phyloP scores from a whole-genome alignment of 2,888 invertebrate genomes.

The Clepsis dumicolana region DNA sequence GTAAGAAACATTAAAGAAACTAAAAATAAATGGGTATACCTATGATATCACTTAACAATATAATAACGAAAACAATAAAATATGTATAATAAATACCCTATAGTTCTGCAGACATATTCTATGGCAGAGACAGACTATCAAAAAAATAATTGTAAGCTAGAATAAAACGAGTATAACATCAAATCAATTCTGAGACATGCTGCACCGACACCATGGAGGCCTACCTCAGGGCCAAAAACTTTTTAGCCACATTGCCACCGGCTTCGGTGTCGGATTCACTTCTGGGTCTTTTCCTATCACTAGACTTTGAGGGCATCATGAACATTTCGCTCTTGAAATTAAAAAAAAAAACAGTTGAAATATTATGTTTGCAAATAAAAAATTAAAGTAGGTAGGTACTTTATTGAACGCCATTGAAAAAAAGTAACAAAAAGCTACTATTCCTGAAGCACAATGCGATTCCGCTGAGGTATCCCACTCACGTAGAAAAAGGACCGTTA shows the following conservation, averaged over 20 bases:
- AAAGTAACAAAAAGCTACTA: background rate
- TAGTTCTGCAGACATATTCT: background rate
- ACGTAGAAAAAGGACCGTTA: background rate
- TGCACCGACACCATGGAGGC: constrained; percentile 45
- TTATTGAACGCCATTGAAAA: background rate
- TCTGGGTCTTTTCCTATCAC: constrained; percentile 67
- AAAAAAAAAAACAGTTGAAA: constrained; percentile 4
- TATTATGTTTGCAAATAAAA: background rate
- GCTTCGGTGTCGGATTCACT: constrained; percentile 66
- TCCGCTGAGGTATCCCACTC: background rate
- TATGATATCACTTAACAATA: background rate
- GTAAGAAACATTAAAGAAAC: no score
- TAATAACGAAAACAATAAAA: background rate
- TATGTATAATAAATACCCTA: background rate
- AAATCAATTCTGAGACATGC: constrained; percentile 33
- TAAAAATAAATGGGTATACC: no score
- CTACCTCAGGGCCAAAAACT: constrained; percentile 68
- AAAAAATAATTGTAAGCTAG: constrained; percentile 4
- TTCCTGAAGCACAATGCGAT: background rate
- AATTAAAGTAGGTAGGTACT: background rate
- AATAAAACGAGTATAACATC: background rate
- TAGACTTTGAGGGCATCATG: constrained; percentile 51
- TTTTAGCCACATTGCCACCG: constrained; percentile 70
- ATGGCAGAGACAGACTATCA: background rate
- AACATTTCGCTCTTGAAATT: constrained; percentile 45